Conservation (phyloP, 2,113 vertebrate species). For the Oreochromis aureus region DNA sequence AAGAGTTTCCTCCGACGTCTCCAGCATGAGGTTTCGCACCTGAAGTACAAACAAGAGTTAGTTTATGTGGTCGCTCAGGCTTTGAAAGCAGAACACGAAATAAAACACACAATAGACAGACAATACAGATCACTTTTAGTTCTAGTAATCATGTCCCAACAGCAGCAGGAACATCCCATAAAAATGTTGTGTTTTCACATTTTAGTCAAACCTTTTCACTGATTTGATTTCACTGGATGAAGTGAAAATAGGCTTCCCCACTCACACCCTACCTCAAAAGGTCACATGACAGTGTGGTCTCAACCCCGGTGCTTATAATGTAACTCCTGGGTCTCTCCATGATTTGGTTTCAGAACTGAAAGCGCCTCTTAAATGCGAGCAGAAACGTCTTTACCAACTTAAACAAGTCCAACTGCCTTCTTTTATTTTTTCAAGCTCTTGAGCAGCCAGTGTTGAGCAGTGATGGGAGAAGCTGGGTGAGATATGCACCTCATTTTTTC, state of each 20-base stretch:
- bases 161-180: background rate
- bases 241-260: background rate
- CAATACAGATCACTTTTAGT: background rate
- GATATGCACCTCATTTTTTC: background rate
- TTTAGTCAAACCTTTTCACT: background rate
- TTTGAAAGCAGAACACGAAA: background rate
- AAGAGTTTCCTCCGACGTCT: conserved; percentile 86
- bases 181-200: background rate
- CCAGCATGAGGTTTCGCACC: conserved; percentile 89
- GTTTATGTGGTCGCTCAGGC: background rate
- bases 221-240: background rate
- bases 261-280: background rate
- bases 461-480: background rate
- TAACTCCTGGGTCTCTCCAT: background rate
- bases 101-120: background rate
- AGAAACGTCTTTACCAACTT: background rate
- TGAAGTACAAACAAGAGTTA: background rate
- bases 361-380: background rate
- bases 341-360: background rate
- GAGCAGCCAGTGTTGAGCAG: background rate
- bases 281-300: background rate
- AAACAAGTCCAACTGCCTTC: background rate
- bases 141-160: background rate
- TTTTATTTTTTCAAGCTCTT: background rate
- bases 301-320: background rate